phyloP scores from a whole-genome alignment of 2,113 vertebrate genomes.

The Ammodytes dubius region DNA sequence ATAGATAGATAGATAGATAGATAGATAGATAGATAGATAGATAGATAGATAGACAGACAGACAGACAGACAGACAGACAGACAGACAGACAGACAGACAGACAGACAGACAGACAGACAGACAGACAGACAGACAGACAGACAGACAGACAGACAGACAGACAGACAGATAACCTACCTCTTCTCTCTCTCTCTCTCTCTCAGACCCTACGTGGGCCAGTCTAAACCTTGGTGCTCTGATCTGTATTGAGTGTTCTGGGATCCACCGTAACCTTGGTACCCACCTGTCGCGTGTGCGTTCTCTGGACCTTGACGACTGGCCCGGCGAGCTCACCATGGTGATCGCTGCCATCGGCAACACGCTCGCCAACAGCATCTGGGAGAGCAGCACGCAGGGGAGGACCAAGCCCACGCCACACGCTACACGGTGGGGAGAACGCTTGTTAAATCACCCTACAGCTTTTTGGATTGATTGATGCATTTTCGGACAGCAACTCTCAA shows the following conservation, averaged over 20 bases:
- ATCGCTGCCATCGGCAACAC: conserved; percentile 94
- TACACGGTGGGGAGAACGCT: conserved; percentile 86
- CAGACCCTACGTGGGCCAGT: conserved; percentile 97
- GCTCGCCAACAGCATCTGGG: conserved; percentile 95
- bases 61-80: no score
- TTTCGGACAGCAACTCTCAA: neutral
- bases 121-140: no score
- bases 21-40: no score
- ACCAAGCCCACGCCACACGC: conserved; percentile 90
- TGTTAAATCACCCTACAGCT: no score
- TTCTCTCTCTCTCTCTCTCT: neutral
- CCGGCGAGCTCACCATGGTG: conserved; percentile 93
- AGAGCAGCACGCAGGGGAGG: conserved; percentile 90
- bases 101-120: no score
- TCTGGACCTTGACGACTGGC: conserved; percentile 96
- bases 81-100: no score
- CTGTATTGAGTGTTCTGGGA: conserved; percentile 97
- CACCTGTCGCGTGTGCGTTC: conserved; percentile 96
- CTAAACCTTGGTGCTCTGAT: conserved; percentile 95
- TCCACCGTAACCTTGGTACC: conserved; percentile 96
- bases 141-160: no score
- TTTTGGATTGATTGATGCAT: neutral
- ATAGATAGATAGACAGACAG: no score
- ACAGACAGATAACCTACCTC: neutral
- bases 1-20: no score